phyloP scores from a whole-genome alignment of 2,888 invertebrate species.

The Hirtodrosophila confusa region DNA sequence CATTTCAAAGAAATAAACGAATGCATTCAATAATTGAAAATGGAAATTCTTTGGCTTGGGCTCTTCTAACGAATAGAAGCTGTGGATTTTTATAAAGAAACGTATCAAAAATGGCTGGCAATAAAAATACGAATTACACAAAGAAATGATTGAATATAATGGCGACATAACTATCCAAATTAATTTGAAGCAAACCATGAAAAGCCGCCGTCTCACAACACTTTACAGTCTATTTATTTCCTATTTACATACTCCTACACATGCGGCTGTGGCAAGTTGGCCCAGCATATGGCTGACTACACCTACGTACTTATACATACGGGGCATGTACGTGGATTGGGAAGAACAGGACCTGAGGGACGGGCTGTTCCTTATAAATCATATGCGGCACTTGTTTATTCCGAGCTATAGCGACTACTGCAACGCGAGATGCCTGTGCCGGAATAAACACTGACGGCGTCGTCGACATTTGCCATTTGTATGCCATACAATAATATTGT shows the following conservation, averaged over 20 bases:
- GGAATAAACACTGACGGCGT: constrained; percentile 52
- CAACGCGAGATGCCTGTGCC: constrained; percentile 22
- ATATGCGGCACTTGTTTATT: constrained; percentile 36
- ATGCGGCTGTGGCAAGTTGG: background rate
- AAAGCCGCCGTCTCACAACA: constrained; percentile 38
- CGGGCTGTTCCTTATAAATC: constrained; percentile 6
- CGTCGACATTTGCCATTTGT: constrained; percentile 65
- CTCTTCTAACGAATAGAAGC: constrained; percentile 4
- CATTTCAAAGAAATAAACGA: background rate
- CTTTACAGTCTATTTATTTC: constrained; percentile 34
- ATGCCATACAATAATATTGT: constrained; percentile 68
- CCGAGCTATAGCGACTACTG: constrained; percentile 15
- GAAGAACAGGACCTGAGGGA: background rate
- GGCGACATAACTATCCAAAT: constrained; percentile 63
- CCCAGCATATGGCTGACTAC: constrained; percentile 28
- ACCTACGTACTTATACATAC: too few relatives aligned
- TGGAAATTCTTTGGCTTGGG: background rate
- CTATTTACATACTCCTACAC: too few relatives aligned
- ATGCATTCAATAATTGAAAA: too few relatives aligned
- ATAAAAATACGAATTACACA: constrained; percentile 3
- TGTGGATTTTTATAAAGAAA: constrained; percentile 1
- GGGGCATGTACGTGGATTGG: constrained; percentile 3
- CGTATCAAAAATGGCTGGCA: background rate
- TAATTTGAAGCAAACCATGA: constrained; percentile 73
- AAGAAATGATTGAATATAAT: constrained; percentile 61